Percentiles rank a stretch among this genome's conserved stretches.
phyloP scores from a whole-genome alignment of 2,888 invertebrate genomes.

The Mesorhabditis sp. region DNA sequence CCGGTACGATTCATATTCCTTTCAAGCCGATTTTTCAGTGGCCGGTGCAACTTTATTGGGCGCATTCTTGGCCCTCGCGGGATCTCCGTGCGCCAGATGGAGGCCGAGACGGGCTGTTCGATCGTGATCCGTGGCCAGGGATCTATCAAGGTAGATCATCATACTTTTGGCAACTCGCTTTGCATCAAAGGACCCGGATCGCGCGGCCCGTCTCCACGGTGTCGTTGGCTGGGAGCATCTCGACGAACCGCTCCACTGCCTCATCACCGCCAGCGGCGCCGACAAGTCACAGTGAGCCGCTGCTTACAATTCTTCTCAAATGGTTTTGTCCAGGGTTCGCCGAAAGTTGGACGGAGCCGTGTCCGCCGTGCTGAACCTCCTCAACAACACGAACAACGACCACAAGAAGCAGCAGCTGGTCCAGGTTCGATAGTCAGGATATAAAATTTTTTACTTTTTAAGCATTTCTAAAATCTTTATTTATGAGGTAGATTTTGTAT shows the following conservation, averaged over 20 bases:
- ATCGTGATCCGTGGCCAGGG: constrained; percentile 48
- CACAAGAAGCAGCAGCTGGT: constrained; percentile 94
- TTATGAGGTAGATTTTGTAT: too few relatives aligned
- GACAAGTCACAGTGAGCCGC: not conserved
- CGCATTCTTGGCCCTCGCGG: constrained; percentile 54
- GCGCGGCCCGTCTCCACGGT: constrained; percentile 31
- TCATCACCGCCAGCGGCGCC: constrained; percentile 30
- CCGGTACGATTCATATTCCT: not conserved
- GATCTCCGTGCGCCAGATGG: constrained; percentile 45
- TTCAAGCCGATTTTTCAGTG: not conserved
- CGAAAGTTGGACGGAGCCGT: constrained; percentile 86
- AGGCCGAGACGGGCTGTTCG: constrained; percentile 33
- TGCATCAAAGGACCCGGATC: constrained; percentile 21
- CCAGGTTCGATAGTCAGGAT: constrained; percentile 56
- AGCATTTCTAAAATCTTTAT: too few relatives aligned
- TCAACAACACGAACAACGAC: constrained; percentile 96
- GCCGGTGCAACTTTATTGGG: constrained; percentile 20
- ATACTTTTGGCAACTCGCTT: not conserved
- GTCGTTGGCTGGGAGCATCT: constrained; percentile 46
- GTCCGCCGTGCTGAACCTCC: constrained; percentile 91
- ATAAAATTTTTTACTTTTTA: too few relatives aligned
- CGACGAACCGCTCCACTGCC: constrained; percentile 45
- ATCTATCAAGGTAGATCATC: constrained; percentile 29
- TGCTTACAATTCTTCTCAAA: too few relatives aligned
- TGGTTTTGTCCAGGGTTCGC: not conserved